These are phyloP conservation scores for Sula dactylatra DNA, from an alignment of 2,113 vertebrate species.

Conservation along the genomic window DNA sequence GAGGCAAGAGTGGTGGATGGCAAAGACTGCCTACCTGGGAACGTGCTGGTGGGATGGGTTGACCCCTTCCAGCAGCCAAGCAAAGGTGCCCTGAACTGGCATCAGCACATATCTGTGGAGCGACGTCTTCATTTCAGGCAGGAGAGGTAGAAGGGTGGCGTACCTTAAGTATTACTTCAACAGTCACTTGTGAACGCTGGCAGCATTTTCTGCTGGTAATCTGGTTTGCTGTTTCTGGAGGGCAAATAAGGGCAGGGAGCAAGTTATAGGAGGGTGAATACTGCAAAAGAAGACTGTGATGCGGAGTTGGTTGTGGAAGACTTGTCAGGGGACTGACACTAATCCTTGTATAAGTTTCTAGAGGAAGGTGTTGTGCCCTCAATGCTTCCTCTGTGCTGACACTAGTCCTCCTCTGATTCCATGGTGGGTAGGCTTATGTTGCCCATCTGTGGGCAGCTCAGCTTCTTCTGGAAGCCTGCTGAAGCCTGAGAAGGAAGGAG, in stretches of 20 bases:
- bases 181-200: background rate
- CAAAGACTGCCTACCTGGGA: background rate
- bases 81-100: background rate
- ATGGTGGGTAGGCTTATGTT: background rate
- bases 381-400: background rate
- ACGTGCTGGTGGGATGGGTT: background rate
- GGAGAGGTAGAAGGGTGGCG: background rate
- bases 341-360: background rate
- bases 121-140: background rate
- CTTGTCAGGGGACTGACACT: background rate
- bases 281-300: background rate
- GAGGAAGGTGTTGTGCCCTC: background rate
- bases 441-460: background rate
- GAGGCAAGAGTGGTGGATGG: background rate
- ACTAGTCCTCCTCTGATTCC: background rate
- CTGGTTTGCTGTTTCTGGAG: background rate
- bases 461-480: background rate
- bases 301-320: background rate
- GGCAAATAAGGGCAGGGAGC: background rate
- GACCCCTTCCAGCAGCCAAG: background rate
- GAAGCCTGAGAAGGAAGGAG: background rate
- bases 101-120: background rate
- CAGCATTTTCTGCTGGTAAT: background rate
- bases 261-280: background rate
- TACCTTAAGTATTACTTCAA: background rate